phyloP scores from a whole-genome alignment of 2,113 vertebrate species.

The Oreochromis spilurus region DNA sequence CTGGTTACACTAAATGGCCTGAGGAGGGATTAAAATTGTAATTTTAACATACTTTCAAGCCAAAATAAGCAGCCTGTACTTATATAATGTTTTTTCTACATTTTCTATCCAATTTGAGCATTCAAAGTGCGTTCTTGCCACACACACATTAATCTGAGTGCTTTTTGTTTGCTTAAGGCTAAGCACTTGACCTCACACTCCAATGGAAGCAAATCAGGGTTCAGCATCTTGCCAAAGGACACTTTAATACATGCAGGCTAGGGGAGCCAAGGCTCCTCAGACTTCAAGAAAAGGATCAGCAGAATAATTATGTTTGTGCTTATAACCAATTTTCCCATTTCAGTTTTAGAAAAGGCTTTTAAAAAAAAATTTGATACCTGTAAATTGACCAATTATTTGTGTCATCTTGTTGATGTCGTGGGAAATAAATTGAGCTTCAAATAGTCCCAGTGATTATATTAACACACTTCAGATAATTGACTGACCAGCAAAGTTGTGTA shows the following conservation, averaged over 20 bases:
- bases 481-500: constrained; percentile 91
- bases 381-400: neutral
- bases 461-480: neutral
- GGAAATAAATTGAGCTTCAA: neutral
- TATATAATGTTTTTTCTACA: neutral
- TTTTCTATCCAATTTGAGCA: neutral
- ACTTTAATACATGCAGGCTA: neutral
- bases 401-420: neutral
- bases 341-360: neutral
- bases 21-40: neutral
- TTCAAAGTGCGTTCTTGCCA: neutral
- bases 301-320: neutral
- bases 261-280: neutral
- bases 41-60: neutral
- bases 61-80: neutral
- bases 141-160: rapidly evolving
- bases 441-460: neutral
- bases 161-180: neutral
- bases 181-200: neutral
- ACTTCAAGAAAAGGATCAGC: neutral
- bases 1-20: neutral
- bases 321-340: neutral
- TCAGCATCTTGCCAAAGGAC: neutral
- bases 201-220: neutral
- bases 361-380: rapidly evolving